Percentiles rank a stretch among this genome's conserved stretches.
These are phyloP conservation scores for Lepidotrigona ventralis DNA, from an alignment of 1,140 invertebrate genomes.

Conservation along the genomic window DNA sequence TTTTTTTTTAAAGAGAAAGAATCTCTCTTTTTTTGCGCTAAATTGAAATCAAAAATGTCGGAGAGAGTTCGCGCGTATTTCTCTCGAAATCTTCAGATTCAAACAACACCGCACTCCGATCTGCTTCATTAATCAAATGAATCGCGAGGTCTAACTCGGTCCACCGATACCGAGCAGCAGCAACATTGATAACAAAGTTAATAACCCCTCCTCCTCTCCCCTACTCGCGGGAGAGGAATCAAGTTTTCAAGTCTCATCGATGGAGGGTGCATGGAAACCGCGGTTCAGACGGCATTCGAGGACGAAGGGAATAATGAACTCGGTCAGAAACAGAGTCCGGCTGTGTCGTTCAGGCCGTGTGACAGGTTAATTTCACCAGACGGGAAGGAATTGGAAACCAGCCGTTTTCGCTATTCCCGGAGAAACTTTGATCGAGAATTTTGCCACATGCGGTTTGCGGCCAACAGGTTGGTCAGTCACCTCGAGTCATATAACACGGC, in stretches of 20 bases:
- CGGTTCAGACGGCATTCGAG: not conserved
- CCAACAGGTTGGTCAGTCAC: slow-evolving; percentile 62
- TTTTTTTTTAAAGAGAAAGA: too few relatives aligned
- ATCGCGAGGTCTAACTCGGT: not conserved
- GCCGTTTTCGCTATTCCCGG: slow-evolving; percentile 28
- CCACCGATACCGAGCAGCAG: not conserved
- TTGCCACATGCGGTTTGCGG: slow-evolving; percentile 36
- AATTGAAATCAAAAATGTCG: too few relatives aligned
- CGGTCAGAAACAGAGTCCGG: not conserved
- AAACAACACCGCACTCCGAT: too few relatives aligned
- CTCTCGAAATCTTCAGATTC: too few relatives aligned
- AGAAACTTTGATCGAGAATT: slow-evolving; percentile 50
- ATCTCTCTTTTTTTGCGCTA: too few relatives aligned
- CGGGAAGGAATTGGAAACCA: slow-evolving; percentile 24
- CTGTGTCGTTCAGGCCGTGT: not conserved
- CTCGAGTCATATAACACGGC: slow-evolving; percentile 48
- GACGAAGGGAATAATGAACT: slow-evolving; percentile 28
- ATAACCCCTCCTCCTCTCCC: not conserved
- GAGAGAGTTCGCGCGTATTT: too few relatives aligned
- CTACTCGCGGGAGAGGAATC: not conserved
- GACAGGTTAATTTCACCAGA: slow-evolving; percentile 28
- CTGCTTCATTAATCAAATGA: not conserved
- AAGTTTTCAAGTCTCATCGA: not conserved
- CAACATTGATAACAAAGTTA: not conserved
- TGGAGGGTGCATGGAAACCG: not conserved